Evolutionary conservation across 2,797 vertebrate genomes (phyloP).

Genomic region (Tiaroga cobitis): DNA sequence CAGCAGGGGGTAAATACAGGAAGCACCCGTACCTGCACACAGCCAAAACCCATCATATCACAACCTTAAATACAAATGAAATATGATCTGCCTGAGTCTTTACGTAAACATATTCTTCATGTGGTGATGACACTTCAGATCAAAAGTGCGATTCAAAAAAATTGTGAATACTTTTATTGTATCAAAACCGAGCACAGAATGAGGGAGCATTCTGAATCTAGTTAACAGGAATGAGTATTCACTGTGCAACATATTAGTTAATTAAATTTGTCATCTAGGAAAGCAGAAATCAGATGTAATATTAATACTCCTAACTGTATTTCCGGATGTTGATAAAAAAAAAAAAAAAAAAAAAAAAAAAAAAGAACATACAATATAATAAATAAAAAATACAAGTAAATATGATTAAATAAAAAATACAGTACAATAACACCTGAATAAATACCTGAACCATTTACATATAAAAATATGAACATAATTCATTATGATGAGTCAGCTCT

Average conservation of each 20-base stretch:
- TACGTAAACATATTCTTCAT: neutral
- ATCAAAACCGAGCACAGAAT: neutral
- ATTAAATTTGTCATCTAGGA: neutral
- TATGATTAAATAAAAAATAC: neutral
- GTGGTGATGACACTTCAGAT: neutral
- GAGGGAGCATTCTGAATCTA: neutral
- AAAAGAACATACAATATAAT: neutral
- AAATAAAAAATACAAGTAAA: neutral
- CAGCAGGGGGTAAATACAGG: constrained; percentile 96
- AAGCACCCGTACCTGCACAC: constrained; percentile 92
- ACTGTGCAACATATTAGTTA: neutral
- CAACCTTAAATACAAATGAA: constrained; percentile 25
- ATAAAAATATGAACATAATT: neutral
- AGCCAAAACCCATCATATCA: constrained; percentile 44
- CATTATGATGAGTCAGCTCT: neutral
- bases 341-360: neutral
- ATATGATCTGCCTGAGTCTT: neutral
- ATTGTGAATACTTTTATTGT: neutral
- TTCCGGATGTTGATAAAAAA: neutral
- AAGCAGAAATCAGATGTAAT: neutral
- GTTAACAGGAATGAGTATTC: neutral
- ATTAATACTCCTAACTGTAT: neutral
- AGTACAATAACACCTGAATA: neutral
- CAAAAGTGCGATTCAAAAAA: neutral
- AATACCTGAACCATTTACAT: neutral